These are phyloP conservation scores for Cryptosula pallasiana DNA, from an alignment of 2,888 invertebrate genomes.

Conservation along the genomic window DNA sequence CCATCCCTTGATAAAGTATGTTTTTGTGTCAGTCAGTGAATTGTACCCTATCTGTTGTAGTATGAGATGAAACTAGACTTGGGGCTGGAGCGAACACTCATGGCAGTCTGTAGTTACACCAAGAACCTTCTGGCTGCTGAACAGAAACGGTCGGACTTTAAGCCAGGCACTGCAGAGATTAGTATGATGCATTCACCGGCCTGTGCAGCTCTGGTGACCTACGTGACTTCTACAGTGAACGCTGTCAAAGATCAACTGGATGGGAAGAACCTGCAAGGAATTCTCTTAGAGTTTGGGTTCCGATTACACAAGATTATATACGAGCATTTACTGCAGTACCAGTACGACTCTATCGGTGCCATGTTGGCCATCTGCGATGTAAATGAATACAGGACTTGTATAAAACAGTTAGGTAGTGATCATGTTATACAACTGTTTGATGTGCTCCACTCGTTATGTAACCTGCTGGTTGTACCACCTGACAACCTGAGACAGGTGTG, in stretches of 20 bases:
- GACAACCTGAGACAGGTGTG: slow-evolving; percentile 94
- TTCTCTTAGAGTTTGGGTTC: slow-evolving; percentile 81
- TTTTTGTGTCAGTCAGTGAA: no score
- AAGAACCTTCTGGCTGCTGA: slow-evolving; percentile 81
- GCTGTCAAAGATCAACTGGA: slow-evolving; percentile 78
- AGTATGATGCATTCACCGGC: slow-evolving; percentile 35
- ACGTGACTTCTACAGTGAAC: slow-evolving; percentile 60
- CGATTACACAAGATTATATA: slow-evolving; percentile 88
- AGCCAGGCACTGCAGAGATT: slow-evolving; percentile 56
- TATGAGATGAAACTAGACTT: slow-evolving; percentile 79
- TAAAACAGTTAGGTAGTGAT: slow-evolving; percentile 70
- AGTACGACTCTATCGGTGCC: slow-evolving; percentile 91
- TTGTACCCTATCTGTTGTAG: no score
- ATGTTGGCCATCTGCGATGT: slow-evolving; percentile 98
- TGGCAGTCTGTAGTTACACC: slow-evolving; percentile 85
- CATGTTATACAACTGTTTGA: slow-evolving; percentile 85
- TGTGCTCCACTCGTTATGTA: slow-evolving; percentile 89
- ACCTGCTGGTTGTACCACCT: slow-evolving; percentile 79
- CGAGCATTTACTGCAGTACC: slow-evolving; percentile 88
- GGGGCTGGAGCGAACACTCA: slow-evolving; percentile 65
- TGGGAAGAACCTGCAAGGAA: slow-evolving; percentile 82
- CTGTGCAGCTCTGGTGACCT: slow-evolving; percentile 44
- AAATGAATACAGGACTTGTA: slow-evolving; percentile 88
- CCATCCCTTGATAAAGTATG: no score
- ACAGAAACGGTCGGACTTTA: slow-evolving; percentile 88